These are phyloP conservation scores for Synanthedon tipuliformis DNA, from an alignment of 2,888 invertebrate genomes.

Conservation along the genomic window DNA sequence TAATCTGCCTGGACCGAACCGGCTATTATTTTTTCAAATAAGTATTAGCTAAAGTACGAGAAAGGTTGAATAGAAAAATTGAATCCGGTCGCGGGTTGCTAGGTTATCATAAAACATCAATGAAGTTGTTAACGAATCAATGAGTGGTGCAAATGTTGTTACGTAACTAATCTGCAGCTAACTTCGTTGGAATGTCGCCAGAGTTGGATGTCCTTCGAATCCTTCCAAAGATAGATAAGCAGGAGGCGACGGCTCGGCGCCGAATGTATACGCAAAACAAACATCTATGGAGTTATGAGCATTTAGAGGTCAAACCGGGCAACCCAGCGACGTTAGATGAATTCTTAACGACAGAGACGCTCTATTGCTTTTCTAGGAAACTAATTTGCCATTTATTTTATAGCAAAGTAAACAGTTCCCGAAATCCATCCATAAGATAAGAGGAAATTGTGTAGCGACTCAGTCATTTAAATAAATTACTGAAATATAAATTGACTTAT, in stretches of 20 bases:
- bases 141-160: slow-evolving; percentile 12
- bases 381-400: neutral
- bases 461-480: no score
- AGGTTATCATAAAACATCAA: no score
- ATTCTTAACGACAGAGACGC: neutral
- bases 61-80: no score
- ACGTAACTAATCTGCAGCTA: slow-evolving; percentile 30
- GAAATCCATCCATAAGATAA: no score
- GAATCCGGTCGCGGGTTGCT: no score
- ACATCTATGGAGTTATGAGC: slow-evolving; percentile 18
- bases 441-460: no score
- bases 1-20: no score
- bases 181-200: slow-evolving; percentile 31
- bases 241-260: slow-evolving; percentile 32
- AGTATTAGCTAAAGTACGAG: no score
- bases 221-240: slow-evolving; percentile 19
- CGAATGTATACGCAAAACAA: slow-evolving; percentile 12
- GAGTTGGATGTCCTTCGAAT: slow-evolving; percentile 26
- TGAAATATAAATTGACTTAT: no score
- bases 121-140: slow-evolving; percentile 22
- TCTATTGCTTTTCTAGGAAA: neutral
- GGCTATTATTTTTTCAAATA: no score
- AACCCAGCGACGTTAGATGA: neutral
- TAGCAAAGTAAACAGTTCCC: no score
- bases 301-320: slow-evolving; percentile 27